Base-by-base conservation (phyloP, 2,888 invertebrate species). In the Caenorhabditis sp. region DNA sequence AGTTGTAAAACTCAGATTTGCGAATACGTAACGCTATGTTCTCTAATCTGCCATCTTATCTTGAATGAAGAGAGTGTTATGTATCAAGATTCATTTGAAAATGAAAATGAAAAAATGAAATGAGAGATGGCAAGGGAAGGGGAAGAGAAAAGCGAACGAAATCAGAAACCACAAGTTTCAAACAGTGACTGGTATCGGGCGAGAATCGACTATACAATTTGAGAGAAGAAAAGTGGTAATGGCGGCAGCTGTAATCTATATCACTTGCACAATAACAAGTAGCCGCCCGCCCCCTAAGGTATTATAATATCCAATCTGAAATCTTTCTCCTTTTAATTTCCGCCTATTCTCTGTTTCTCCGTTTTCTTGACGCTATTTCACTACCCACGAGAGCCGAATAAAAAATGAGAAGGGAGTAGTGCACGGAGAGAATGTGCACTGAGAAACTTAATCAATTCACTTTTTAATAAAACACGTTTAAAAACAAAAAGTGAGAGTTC, bases 401-500 rank as follows among this genome's bases (percentile, higher is more conserved):
- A n/a, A n/a, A n/a, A n/a, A n/a, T n/a, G n/a, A n/a, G n/a, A 51
- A 49, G 4, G 22, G n/a, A 44, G n/a, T 14, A 16, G 44, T 8
- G 31, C 6, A 7, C 6, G 12, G 58, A 10, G 2, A 16, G n/a
- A 49, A 49, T 49, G 51, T 66, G 31, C 66, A 66, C 26, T 14
- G 19, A 63, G 47, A 66, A 51, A 66, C 49, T 51, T 66, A 66
- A 66, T 66, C 66, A 66, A 64, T 61, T 58, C 56, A 54, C 47
- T 58, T 66, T 14, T 79, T 63, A 31, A 58, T 51, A 31, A 41
- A 64, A 35, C 14, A 28, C 16, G 24, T 44, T 38, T 28, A 14
- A 22, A 49, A 38, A 24, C 5, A 10, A 38, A n/a, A 14, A 22
- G 12, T 38, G 12, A 22, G 41, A 54, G 44, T 16, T 35, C 31